phyloP scores from a whole-genome alignment of 2,113 vertebrate genomes.

The Zosterops japonicus region DNA sequence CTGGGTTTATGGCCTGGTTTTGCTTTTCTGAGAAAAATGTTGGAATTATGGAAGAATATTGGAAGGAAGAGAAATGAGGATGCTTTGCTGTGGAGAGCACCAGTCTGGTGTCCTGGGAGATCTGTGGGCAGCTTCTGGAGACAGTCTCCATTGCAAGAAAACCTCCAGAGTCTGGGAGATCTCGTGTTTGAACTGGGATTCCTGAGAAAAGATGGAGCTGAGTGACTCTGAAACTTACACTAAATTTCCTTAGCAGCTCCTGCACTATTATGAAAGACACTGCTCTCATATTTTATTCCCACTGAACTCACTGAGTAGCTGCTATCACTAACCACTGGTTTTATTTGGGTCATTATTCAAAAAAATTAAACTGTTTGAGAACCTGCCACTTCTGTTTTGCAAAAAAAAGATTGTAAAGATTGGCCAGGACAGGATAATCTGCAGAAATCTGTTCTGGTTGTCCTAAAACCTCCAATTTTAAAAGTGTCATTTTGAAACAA shows the following conservation, averaged over 20 bases:
- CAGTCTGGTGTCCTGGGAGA: neutral
- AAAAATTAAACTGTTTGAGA: neutral
- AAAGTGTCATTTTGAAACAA: neutral
- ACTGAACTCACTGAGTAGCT: neutral
- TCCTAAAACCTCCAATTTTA: neutral
- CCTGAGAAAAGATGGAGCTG: neutral
- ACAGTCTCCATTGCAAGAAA: neutral
- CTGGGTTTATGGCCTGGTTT: slow-evolving; percentile 69
- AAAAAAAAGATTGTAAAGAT: neutral
- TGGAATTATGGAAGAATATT: slow-evolving; percentile 51
- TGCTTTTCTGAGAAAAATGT: slow-evolving; percentile 76
- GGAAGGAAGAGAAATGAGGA: slow-evolving; percentile 75
- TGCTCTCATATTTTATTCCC: neutral
- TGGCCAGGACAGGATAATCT: neutral
- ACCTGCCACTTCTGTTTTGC: neutral
- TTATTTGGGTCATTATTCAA: neutral
- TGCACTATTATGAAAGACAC: neutral
- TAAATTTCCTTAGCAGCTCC: neutral
- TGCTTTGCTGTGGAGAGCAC: slow-evolving; percentile 40
- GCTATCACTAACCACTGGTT: neutral
- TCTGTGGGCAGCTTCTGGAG: neutral
- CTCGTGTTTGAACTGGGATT: neutral
- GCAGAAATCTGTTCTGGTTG: neutral
- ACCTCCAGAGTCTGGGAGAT: neutral
- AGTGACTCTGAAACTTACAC: neutral